These are phyloP conservation scores for Kradibia gibbosae DNA, from an alignment of 1,140 invertebrate species.

Conservation along the genomic window DNA sequence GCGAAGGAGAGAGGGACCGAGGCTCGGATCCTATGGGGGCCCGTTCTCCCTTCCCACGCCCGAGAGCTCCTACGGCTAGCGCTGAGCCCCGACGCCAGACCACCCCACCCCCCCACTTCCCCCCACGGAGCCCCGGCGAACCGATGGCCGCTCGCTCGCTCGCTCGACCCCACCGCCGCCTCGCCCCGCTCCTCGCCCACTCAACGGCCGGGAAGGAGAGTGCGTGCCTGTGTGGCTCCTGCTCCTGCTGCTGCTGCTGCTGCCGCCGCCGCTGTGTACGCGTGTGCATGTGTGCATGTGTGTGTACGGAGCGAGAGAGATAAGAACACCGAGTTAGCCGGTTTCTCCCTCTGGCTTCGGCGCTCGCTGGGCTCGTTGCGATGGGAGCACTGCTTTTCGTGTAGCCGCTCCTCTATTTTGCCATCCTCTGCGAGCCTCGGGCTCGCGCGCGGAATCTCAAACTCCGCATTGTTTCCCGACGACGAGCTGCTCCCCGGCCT, in stretches of 20 bases:
- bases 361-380: slow-evolving; percentile 39
- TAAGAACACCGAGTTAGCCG: too few relatives aligned
- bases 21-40: slow-evolving; percentile 30
- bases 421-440: not conserved
- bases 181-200: not conserved
- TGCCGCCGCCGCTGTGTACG: too few relatives aligned
- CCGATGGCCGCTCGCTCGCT: not conserved
- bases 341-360: not conserved
- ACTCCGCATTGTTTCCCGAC: too few relatives aligned
- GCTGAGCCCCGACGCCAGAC: not conserved
- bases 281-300: too few relatives aligned
- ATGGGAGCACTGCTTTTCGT: slow-evolving; percentile 43
- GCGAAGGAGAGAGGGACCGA: slow-evolving; percentile 9
- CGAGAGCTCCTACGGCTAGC: slow-evolving; percentile 39
- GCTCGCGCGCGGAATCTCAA: not conserved
- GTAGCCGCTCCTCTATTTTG: slow-evolving; percentile 26
- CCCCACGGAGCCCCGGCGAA: not conserved
- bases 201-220: slow-evolving; percentile 56
- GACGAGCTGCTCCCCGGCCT: too few relatives aligned
- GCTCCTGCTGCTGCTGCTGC: not conserved
- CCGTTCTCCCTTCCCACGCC: slow-evolving; percentile 48
- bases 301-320: too few relatives aligned
- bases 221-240: not conserved
- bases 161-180: not conserved
- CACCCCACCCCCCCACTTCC: not conserved